phyloP scores from a whole-genome alignment of 2,888 invertebrate species.

The Willowsia nigromaculata region DNA sequence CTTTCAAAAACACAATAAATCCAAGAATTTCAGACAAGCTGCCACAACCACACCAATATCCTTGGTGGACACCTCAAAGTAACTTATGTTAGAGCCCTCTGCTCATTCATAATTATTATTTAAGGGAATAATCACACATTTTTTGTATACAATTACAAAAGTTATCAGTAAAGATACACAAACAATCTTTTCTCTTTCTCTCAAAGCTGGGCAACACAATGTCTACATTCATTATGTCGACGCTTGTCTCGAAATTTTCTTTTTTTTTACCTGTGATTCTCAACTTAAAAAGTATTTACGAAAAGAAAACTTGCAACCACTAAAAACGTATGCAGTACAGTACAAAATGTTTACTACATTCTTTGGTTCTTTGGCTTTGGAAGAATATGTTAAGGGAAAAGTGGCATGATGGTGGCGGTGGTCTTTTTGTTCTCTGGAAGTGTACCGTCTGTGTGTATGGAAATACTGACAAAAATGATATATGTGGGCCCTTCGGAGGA shows the following conservation, averaged over 20 bases:
- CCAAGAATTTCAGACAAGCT: too few relatives aligned
- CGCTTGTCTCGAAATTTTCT: background rate
- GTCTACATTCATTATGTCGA: background rate
- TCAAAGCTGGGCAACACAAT: background rate
- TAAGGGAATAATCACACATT: background rate
- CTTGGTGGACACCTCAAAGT: background rate
- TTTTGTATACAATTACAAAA: background rate
- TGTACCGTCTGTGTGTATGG: background rate
- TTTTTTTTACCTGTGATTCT: background rate
- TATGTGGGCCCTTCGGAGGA: slow-evolving; percentile 63
- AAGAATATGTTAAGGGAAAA: background rate
- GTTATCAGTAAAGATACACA: background rate
- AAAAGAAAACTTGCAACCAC: background rate
- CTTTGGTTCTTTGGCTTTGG: background rate
- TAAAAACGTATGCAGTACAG: background rate
- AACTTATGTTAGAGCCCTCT: background rate
- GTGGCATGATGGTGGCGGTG: background rate
- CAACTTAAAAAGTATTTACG: background rate
- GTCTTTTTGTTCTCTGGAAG: background rate
- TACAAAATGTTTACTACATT: background rate
- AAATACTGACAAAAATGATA: slow-evolving; percentile 68
- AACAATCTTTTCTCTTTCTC: background rate
- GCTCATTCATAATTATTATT: background rate
- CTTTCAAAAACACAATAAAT: background rate
- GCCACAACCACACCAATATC: background rate